Evolutionary conservation across 1,140 invertebrate genomes (phyloP).

Genomic region (Eumaeus atala): DNA sequence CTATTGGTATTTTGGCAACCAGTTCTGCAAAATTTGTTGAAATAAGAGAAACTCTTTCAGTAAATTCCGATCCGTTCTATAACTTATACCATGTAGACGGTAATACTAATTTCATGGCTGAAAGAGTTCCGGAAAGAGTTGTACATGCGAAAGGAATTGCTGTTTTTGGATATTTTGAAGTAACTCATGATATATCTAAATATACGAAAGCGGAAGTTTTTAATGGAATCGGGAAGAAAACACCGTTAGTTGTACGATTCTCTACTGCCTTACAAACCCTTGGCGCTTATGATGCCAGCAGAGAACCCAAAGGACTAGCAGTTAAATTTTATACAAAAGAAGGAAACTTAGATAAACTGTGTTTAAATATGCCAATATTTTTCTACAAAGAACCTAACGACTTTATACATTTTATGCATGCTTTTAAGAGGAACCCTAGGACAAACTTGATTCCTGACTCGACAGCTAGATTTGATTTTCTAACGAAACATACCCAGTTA

Average conservation of each 20-base stretch:
- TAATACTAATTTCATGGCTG: constrained; percentile 89
- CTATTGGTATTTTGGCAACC: constrained; percentile 75
- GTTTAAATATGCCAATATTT: constrained; percentile 84
- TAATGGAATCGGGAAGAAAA: constrained; percentile 86
- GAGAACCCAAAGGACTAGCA: constrained; percentile 80
- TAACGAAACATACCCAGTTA: constrained; percentile 84
- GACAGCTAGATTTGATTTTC: constrained; percentile 83
- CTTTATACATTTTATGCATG: constrained; percentile 76
- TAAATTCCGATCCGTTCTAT: constrained; percentile 76
- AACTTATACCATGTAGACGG: constrained; percentile 91
- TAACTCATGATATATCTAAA: constrained; percentile 91
- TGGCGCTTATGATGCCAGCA: constrained; percentile 85
- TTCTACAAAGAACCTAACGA: constrained; percentile 80
- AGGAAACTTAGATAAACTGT: constrained; percentile 83
- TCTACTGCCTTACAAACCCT: constrained; percentile 91
- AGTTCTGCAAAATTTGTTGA: constrained; percentile 82
- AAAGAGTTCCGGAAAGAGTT: constrained; percentile 94
- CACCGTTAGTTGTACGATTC: constrained; percentile 79
- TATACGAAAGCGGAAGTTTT: constrained; percentile 91
- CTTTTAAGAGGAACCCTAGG: constrained; percentile 80
- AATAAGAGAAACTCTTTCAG: constrained; percentile 77
- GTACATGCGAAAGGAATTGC: constrained; percentile 96
- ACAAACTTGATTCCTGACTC: constrained; percentile 81
- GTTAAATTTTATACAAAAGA: constrained; percentile 84
- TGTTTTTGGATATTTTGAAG: constrained; percentile 95